Conservation (phyloP, 2,888 invertebrate genomes). For the Drosophila sordidula region DNA sequence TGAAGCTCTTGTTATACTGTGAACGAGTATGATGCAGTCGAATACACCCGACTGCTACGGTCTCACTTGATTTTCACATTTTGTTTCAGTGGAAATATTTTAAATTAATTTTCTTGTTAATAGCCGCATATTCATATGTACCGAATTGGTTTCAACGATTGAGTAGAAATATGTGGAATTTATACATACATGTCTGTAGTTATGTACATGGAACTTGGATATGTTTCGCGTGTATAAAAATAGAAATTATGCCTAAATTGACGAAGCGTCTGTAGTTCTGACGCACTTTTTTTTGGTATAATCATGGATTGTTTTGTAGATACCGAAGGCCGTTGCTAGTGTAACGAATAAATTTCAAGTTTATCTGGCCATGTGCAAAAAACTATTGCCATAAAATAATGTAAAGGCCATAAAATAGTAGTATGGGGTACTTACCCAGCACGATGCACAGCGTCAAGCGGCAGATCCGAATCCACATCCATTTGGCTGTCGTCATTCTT, state of each 20-base stretch:
- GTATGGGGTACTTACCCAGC: constrained; percentile 69
- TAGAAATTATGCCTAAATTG: constrained; percentile 63
- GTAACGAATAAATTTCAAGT: constrained; percentile 41
- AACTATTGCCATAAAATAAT: constrained; percentile 50
- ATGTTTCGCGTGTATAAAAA: constrained; percentile 54
- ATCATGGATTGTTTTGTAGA: constrained; percentile 16
- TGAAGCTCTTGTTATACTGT: no score
- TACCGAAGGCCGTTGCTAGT: constrained; percentile 36
- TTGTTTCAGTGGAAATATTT: constrained; percentile 21
- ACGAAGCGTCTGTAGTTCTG: constrained; percentile 32
- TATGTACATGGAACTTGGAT: constrained; percentile 36
- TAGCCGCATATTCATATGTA: constrained; percentile 41
- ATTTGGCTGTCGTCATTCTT: constrained; percentile 83
- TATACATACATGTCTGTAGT: constrained; percentile 15
- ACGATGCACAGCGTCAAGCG: constrained; percentile 69
- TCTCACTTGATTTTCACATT: not conserved
- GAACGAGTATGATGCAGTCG: no score
- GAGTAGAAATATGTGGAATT: constrained; percentile 28
- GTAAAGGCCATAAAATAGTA: constrained; percentile 61
- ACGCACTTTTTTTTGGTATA: constrained; percentile 28
- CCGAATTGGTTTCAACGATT: constrained; percentile 36
- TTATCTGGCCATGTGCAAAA: constrained; percentile 48
- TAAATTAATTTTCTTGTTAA: constrained; percentile 66
- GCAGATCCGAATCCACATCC: constrained; percentile 67
- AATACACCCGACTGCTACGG: no score